phyloP scores from a whole-genome alignment of 2,113 vertebrate species.

The Chionis minor region DNA sequence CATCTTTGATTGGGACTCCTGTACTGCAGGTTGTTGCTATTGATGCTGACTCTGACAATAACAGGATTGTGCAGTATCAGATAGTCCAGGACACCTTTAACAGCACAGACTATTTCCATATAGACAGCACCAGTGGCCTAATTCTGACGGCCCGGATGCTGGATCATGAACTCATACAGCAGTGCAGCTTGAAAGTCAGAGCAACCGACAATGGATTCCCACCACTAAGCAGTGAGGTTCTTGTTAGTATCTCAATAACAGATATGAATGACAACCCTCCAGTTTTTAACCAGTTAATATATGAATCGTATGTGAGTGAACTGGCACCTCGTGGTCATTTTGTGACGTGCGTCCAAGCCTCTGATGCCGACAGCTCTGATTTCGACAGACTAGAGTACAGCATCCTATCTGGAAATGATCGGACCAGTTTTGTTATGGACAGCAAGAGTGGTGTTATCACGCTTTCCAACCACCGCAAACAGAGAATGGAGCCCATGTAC shows the following conservation, averaged over 20 bases:
- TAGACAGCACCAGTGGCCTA: slow-evolving; percentile 92
- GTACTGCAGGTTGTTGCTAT: slow-evolving; percentile 89
- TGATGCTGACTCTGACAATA: slow-evolving; percentile 91
- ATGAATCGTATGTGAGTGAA: slow-evolving; percentile 93
- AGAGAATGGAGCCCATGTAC: slow-evolving; percentile 89
- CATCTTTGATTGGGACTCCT: slow-evolving; percentile 93
- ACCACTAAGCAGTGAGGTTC: slow-evolving; percentile 87
- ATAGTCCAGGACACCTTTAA: slow-evolving; percentile 90
- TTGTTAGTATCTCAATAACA: slow-evolving; percentile 85
- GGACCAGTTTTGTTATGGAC: slow-evolving; percentile 89
- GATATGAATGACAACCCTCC: slow-evolving; percentile 97
- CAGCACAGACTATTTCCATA: slow-evolving; percentile 95
- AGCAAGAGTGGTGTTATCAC: slow-evolving; percentile 86
- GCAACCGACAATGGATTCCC: slow-evolving; percentile 95
- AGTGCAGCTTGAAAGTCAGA: slow-evolving; percentile 85
- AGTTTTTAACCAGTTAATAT: slow-evolving; percentile 93
- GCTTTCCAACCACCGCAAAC: slow-evolving; percentile 86
- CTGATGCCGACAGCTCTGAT: slow-evolving; percentile 91
- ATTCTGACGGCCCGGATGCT: slow-evolving; percentile 93
- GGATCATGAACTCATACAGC: slow-evolving; percentile 88
- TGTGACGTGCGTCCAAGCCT: slow-evolving; percentile 94
- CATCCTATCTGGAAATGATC: slow-evolving; percentile 93
- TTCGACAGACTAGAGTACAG: slow-evolving; percentile 88
- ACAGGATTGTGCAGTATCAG: slow-evolving; percentile 88
- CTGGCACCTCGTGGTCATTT: slow-evolving; percentile 92